These are phyloP conservation scores for Palythoa caribaeorum DNA, from an alignment of 92 coral and sea anemone genomes.

Conservation along the genomic window DNA sequence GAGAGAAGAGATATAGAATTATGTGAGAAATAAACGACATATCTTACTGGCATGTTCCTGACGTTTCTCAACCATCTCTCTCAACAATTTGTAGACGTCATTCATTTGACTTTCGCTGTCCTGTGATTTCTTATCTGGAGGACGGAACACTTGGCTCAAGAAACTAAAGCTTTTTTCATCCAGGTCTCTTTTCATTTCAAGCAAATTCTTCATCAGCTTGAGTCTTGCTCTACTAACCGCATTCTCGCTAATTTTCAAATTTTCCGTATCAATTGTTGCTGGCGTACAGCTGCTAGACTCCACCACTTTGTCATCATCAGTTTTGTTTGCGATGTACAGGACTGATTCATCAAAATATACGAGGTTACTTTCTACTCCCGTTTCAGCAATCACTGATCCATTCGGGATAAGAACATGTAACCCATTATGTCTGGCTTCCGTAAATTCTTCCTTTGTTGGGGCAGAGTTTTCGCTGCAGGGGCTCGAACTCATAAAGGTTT, in stretches of 20 bases:
- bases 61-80: slow-evolving; percentile 8
- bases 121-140: neutral
- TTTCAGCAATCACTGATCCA: neutral
- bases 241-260: neutral
- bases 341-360: slow-evolving; percentile 37
- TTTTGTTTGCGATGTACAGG: slow-evolving; percentile 66
- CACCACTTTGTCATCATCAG: slow-evolving; percentile 86
- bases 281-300: slow-evolving; percentile 48
- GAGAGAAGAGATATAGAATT: no score
- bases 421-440: slow-evolving; percentile 41
- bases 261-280: neutral
- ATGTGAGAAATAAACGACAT: neutral
- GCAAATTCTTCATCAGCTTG: slow-evolving; percentile 47
- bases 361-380: neutral
- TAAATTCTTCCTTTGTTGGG: slow-evolving; percentile 17
- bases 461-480: neutral
- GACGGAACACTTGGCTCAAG: slow-evolving; percentile 8
- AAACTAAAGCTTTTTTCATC: slow-evolving; percentile 15
- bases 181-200: slow-evolving; percentile 25
- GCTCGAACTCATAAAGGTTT: slow-evolving; percentile 32
- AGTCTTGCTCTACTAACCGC: neutral
- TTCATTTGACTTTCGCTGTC: neutral
- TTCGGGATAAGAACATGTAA: neutral
- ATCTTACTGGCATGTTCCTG: neutral
- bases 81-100: slow-evolving; percentile 20